Base-by-base conservation (phyloP, 1,140 invertebrate species). In the Drosophila truncata region DNA sequence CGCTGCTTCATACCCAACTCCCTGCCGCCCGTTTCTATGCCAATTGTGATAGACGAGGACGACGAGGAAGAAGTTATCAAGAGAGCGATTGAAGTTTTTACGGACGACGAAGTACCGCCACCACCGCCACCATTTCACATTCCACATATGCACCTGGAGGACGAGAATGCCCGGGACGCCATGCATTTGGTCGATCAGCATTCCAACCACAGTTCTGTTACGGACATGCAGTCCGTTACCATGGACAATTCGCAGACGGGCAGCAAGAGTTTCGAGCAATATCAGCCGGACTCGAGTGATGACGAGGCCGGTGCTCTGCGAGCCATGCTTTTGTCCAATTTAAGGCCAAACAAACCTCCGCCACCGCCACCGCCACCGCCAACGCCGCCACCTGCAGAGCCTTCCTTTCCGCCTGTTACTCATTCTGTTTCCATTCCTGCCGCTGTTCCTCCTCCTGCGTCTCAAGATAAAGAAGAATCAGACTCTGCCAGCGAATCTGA, bases 271-370 rank as follows among this genome's bases (percentile, higher is more conserved):
- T 25, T 18, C 18, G 47, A 50, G 16, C 67, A 55, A 65, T 80
- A 29, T 2, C 59, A 61, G 7, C 20, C 35, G 2, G 62, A 78
- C 0, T 72, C 85, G 8, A 88, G 81, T 44, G 91, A 92, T 16
- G 91, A 92, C 31, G 91, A 92, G 62, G 91, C 80, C 11, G 75
- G 73, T 1, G 91, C 82, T 0, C 55, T 92, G 55, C 79, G 91
- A 46, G 91, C 91, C 18, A 59, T 92, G 52, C 42, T 92, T 7
- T 54, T 92, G 9, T 74, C 91, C 3, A 90, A 90, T 46, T 73
- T 77, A 10, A 67, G 71, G 5, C 20, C 87, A 9, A 35, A 3
- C 3, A 64, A 16, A n/a, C 44, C 23, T 13, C 52, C 41, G 13
- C 37, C 41, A 27, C 44, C 65, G 18, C 39, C 67, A 6, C 60